Evolutionary conservation across 2,113 vertebrate genomes (phyloP).

Genomic region (Orcinus orca): DNA sequence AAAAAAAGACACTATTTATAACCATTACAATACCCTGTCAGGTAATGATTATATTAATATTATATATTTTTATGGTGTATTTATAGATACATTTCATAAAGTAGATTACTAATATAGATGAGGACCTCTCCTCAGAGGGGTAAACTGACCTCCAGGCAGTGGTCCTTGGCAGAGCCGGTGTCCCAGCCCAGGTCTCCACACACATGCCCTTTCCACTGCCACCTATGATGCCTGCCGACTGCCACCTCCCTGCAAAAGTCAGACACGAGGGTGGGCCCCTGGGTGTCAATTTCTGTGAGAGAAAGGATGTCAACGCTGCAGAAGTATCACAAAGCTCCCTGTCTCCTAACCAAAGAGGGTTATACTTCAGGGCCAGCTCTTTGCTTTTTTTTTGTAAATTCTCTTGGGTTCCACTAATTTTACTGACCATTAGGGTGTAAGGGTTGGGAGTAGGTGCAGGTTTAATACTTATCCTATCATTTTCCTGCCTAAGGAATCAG

Average conservation of each 20-base stretch:
- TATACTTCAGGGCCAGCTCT: neutral
- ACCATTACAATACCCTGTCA: neutral
- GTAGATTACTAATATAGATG: neutral
- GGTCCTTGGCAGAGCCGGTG: neutral
- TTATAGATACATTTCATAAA: neutral
- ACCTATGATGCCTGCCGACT: accelerated
- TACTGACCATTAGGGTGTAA: neutral
- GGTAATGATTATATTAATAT: neutral
- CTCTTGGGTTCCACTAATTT: neutral
- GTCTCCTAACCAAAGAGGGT: neutral
- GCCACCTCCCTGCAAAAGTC: neutral
- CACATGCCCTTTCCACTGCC: neutral
- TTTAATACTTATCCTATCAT: neutral
- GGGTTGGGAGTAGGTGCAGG: neutral
- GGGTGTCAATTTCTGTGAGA: neutral
- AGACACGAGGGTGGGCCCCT: accelerated
- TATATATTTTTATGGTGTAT: neutral
- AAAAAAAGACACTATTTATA: neutral
- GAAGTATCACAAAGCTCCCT: too few relatives aligned
- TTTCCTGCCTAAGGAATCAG: neutral
- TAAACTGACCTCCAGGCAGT: neutral
- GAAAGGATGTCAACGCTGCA: neutral
- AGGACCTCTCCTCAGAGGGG: neutral
- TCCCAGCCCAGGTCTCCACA: neutral
- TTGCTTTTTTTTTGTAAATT: neutral